Conservation (phyloP, 2,113 vertebrate species). For the Anhinga anhinga region DNA sequence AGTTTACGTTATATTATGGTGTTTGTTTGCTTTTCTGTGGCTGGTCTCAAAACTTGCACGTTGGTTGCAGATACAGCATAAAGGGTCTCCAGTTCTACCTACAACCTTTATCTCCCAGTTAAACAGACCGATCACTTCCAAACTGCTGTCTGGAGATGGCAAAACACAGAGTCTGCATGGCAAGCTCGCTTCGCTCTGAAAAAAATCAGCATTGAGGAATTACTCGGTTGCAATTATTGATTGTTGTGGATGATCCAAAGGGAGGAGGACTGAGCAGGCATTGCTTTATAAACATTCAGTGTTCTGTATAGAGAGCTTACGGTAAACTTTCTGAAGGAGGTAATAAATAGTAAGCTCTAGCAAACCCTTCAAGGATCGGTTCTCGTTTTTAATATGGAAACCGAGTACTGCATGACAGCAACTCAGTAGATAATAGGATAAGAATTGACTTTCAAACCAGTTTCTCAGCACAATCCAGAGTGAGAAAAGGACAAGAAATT, state of each 20-base stretch:
- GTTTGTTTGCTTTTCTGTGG: not conserved
- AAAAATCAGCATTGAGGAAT: not conserved
- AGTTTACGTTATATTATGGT: not conserved
- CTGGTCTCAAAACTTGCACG: not conserved
- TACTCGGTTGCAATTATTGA: not conserved
- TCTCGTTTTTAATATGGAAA: constrained; percentile 7
- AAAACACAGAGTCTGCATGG: not conserved
- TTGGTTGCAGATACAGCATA: not conserved
- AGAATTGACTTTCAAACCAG: not conserved
- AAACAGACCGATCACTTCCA: not conserved
- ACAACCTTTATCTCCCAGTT: not conserved
- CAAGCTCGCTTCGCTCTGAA: not conserved
- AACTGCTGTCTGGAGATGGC: not conserved
- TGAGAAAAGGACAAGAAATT: not conserved
- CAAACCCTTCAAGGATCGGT: not conserved
- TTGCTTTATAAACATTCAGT: not conserved
- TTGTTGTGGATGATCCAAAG: not conserved
- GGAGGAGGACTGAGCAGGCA: not conserved
- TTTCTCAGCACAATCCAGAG: not conserved
- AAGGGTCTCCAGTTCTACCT: not conserved
- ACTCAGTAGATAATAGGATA: not conserved
- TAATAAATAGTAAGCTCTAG: not conserved
- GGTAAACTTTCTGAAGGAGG: not conserved
- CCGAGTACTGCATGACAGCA: not conserved
- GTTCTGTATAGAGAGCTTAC: not conserved